Evolutionary conservation across 2,113 vertebrate species (phyloP), one percentile per base, ranked within the genome.

Genomic region (Ictidomys tridecemlineatus): DNA sequence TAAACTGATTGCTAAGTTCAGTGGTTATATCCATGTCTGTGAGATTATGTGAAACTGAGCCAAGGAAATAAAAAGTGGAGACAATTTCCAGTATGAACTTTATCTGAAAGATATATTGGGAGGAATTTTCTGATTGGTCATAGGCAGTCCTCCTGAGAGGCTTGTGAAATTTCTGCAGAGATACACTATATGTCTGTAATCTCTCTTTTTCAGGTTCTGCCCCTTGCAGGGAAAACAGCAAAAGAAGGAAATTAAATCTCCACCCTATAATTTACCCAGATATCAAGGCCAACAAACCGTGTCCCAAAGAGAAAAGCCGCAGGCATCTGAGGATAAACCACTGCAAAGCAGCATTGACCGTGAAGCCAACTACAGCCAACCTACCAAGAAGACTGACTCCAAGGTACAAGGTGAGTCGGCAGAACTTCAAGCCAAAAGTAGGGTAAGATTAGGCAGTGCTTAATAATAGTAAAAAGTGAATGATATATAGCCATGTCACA

Each of bases 161-260:
- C 18, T 85, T 26, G 0, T 11, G 17, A 5, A 39, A 28, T 4
- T 85, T 91, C 37, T 89, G 16, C 51, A 56, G 56, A 84, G 22
- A 61, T 32, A 4, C 10, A 56, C 45, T 83, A 24, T 42, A 13
- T 89, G 89, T 85, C 32, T n/a, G 2, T 56, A 69, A 48, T 89
- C 82, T 83, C 18, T 97, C 78, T 93, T 91, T 96, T 83, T 78
- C 76, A 97, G 96, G 39, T 73, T 86, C 89, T 74, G 70, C 76
- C 20, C 4, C 10, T 88, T 82, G 39, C 85, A 83, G 45, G 82
- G 34, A 94, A 78, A 93, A 88, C 34, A 92, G 39, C 61, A 61
- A 91, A 85, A 95, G 76, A 94, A 95, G 65, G 45, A 83, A 83
- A 56, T 91, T 79, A 74, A 95, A 74, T 83, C 88, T 26, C 58